Evolutionary conservation across 2,113 vertebrate genomes (phyloP), one percentile per base, ranked within the genome.

Genomic region (Corythornis cristatus): DNA sequence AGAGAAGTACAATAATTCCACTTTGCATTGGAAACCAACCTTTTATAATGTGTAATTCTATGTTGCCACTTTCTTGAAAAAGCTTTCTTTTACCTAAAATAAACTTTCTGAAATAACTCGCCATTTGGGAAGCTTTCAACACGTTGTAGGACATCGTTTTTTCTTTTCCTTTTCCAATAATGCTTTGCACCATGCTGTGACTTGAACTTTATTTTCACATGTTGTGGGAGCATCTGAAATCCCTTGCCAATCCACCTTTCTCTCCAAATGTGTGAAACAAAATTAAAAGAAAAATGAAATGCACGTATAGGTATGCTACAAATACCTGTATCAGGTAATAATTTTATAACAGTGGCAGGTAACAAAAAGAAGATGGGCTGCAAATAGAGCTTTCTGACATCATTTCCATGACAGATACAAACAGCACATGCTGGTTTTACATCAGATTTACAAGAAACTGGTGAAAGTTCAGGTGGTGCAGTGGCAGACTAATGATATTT

Each of bases 101-200:
- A 90, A 90, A 84, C 64, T 87, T 88, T 92, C 88, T 82, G 74
- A 94, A 95, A 90, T 90, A 89, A 68, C 81, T 92, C 66, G 75
- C 90, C 90, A 86, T 94, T 95, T 90, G 89, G 70, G 80, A 88
- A 94, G 80, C 83, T 96, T 93, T 96, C 93, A 93, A 89, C 92
- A 92, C 70, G 13, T 89, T 45, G 73, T 68, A 78, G 66, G 92
- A 62, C 37, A 75, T 77, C 65, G 46, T 53, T 92, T 35, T 61
- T 92, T 61, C 70, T 68, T 87, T 76, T 87, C 84, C 80, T 92
- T 42, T 68, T 87, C 78, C 93, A 89, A 8, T 91, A 85, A 85
- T 76, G 50, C 75, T 83, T 85, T 93, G 74, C 78, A 70, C 50
- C 56, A 43, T 31, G 45, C 88, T 79, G 86, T 86, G 86, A 65